Evolutionary conservation across 2,113 vertebrate genomes (phyloP), one percentile per base, ranked within the genome.

Genomic region (Symphodus melops): DNA sequence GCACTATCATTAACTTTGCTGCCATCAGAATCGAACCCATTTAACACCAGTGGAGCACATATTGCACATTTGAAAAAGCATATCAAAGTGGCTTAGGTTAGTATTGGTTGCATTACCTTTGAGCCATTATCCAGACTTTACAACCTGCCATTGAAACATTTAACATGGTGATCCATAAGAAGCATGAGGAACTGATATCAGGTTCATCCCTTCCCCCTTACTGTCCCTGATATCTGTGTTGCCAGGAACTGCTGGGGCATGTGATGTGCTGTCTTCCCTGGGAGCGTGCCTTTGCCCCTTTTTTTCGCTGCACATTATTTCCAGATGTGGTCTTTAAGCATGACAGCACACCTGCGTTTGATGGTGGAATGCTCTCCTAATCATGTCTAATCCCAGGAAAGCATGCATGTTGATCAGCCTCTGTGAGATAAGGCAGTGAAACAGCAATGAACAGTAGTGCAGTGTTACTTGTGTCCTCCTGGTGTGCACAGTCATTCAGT

Each of bases 391-490:
- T 58, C 56, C 69, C 7, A 9, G 68, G 46, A 77, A 76, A 86
- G 85, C 83, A 56, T 91, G 90, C 75, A 74, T 89, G 84, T 66
- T 17, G 41, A 74, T 71, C 73, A 85, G 68, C 82, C 89, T 88
- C 88, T 84, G 86, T 76, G 86, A 90, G 90, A 89, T 79, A 86
- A 88, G 87, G 85, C 86, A 84, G 91, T 93, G 91, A 92, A 94
- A 93, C 92, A 93, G 92, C 92, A 93, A 92, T 93, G 90, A 91
- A 77, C 70, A 67, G 61, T 55, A 73, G 83, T 81, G 68, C 79
- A 75, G 84, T 79, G 90, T 81, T 85, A 82, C 41, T 79, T 73
- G 66, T 88, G 64, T 88, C 68, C 64, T 68, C 83, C 72, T 71
- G 60, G 67, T 85, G 72, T 81, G 86, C 86, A 89, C 83, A 84